A percentile compares a stretch with the other conserved stretches of the same genome.
These are phyloP conservation scores for Alentia gelatinosa DNA, from an alignment of 2,888 invertebrate genomes.

Conservation along the genomic window DNA sequence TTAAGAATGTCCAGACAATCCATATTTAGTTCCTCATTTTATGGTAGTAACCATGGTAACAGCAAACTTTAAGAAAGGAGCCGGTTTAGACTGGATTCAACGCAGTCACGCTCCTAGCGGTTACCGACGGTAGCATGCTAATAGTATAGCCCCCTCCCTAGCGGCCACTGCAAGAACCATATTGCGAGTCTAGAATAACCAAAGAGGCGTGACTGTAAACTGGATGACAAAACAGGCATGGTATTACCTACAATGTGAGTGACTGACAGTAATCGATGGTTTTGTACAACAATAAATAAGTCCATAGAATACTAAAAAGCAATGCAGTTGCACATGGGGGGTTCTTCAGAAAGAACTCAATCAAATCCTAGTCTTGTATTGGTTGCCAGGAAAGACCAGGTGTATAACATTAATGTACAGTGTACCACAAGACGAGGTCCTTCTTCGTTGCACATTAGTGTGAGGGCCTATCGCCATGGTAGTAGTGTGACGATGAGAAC, in stretches of 20 bases:
- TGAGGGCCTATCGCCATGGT: background rate
- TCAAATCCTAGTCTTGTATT: background rate
- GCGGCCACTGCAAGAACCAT: background rate
- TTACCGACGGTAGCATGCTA: background rate
- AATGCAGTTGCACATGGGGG: background rate
- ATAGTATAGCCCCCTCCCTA: background rate
- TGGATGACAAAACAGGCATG: background rate
- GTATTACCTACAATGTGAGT: background rate
- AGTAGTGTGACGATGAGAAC: background rate
- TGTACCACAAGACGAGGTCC: background rate
- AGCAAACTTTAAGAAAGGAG: slow-evolving; percentile 13
- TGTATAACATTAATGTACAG: background rate
- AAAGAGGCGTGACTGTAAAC: background rate
- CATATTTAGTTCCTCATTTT: background rate
- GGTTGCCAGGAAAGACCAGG: background rate
- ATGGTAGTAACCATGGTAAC: slow-evolving; percentile 24
- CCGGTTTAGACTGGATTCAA: background rate
- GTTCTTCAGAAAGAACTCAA: background rate
- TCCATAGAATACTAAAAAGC: background rate
- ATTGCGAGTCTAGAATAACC: background rate
- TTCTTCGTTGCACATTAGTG: background rate
- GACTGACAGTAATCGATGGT: background rate
- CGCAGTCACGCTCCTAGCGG: background rate
- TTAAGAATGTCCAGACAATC: background rate
- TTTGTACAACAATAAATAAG: background rate